These are phyloP conservation scores for Drosophila sturtevanti DNA, from an alignment of 1,140 invertebrate species.

Conservation along the genomic window DNA sequence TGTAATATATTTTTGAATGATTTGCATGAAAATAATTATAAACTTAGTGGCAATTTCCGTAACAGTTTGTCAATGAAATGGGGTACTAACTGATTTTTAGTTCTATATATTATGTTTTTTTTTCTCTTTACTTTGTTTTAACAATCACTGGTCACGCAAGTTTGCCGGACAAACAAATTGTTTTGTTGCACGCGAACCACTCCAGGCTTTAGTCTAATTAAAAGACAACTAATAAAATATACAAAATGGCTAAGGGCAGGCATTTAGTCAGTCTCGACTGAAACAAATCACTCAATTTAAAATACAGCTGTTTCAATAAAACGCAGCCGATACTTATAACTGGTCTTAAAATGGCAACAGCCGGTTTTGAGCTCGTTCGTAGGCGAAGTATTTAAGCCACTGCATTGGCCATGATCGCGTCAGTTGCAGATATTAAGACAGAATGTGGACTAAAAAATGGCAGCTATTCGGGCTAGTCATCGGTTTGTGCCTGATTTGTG, in stretches of 20 bases:
- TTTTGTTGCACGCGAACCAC: conserved; percentile 13
- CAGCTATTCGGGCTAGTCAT: neutral
- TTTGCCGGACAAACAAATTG: conserved; percentile 21
- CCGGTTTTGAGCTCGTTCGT: neutral
- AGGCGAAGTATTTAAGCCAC: conserved; percentile 28
- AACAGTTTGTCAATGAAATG: conserved; percentile 27
- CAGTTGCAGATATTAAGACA: conserved; percentile 12
- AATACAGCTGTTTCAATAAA: conserved; percentile 30
- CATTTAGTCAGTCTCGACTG: neutral
- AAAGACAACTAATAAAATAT: neutral
- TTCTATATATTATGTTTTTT: no score
- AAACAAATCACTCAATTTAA: neutral
- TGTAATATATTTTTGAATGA: neutral
- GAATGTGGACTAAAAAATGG: conserved; percentile 19
- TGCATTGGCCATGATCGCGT: neutral
- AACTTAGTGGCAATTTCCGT: conserved; percentile 22
- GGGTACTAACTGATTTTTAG: conserved; percentile 42
- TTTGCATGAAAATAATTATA: conserved; percentile 25
- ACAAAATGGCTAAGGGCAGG: neutral
- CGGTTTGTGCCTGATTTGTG: neutral
- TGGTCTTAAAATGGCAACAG: neutral
- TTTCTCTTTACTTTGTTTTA: neutral
- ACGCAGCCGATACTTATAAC: neutral
- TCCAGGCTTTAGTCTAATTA: conserved; percentile 13
- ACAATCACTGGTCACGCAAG: conserved; percentile 31